A percentile compares a stretch with the other conserved stretches of the same genome.
These are phyloP conservation scores for Thysanoteuthis rhombus DNA, from an alignment of 2,888 invertebrate species.

Conservation along the genomic window DNA sequence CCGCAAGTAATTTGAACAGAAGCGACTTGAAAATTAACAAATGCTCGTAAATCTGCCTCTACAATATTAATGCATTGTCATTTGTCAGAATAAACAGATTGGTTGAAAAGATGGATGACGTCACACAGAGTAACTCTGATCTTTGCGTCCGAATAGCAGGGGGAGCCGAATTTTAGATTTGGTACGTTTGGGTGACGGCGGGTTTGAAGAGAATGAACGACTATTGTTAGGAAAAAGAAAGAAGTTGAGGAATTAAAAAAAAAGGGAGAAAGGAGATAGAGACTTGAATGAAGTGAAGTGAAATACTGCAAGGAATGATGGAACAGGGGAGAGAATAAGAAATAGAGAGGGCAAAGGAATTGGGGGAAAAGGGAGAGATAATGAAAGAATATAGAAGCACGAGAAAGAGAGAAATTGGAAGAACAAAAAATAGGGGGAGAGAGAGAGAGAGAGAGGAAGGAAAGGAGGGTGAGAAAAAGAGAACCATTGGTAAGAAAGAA, in stretches of 20 bases:
- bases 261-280: neutral
- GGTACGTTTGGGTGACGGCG: neutral
- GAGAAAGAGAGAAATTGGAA: neutral
- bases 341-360: too few relatives aligned
- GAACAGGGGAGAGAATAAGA: neutral
- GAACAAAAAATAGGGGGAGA: neutral
- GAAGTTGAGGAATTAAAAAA: too few relatives aligned
- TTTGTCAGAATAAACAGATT: neutral
- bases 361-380: neutral
- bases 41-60: neutral
- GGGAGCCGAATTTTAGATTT: neutral
- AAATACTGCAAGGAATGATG: too few relatives aligned
- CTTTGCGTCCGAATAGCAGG: neutral
- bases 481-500: too few relatives aligned
- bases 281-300: neutral
- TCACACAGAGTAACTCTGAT: neutral
- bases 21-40: constrained; percentile 12
- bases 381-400: neutral
- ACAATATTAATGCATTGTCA: neutral
- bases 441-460: neutral
- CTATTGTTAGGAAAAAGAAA: too few relatives aligned
- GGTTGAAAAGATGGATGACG: neutral
- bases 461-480: neutral
- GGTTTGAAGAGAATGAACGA: too few relatives aligned
- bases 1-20: neutral